phyloP scores from a whole-genome alignment of 1,140 invertebrate species.

The Drosophila murphyi region DNA sequence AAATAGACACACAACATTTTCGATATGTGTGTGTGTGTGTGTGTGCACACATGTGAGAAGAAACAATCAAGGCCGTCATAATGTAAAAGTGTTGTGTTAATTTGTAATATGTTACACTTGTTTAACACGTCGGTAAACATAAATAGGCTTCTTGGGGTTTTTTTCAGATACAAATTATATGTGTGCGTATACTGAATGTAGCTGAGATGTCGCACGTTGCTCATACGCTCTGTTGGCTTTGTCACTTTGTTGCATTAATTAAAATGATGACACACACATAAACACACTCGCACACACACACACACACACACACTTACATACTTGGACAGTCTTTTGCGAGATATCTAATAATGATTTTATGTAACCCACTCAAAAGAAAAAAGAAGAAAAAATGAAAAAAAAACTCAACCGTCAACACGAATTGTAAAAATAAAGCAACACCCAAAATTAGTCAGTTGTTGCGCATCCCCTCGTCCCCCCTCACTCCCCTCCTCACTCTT shows the following conservation, averaged over 20 bases:
- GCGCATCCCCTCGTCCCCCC: neutral
- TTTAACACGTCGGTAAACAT: constrained; percentile 45
- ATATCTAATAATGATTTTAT: constrained; percentile 75
- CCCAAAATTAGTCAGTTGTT: constrained; percentile 28
- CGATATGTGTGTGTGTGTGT: neutral
- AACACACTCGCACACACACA: constrained; percentile 6
- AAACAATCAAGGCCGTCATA: constrained; percentile 32
- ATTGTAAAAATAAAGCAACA: constrained; percentile 33
- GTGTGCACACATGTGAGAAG: constrained; percentile 21
- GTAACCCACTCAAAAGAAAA: constrained; percentile 55
- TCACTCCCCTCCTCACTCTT: neutral
- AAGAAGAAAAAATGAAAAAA: no score
- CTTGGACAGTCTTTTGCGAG: constrained; percentile 43
- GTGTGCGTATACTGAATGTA: constrained; percentile 14
- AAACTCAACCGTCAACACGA: constrained; percentile 28
- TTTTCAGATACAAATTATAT: neutral
- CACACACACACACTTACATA: constrained; percentile 16
- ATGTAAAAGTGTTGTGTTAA: constrained; percentile 53
- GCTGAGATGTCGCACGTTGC: constrained; percentile 59
- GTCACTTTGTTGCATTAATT: constrained; percentile 72
- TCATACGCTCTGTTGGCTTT: constrained; percentile 45
- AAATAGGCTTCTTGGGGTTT: constrained; percentile 21
- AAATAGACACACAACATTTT: constrained; percentile 9
- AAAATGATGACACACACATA: constrained; percentile 64
- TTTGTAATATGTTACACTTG: constrained; percentile 65